These are phyloP conservation scores for Troglohyphantes excavatus DNA, from an alignment of 2,888 invertebrate species.

Conservation along the genomic window DNA sequence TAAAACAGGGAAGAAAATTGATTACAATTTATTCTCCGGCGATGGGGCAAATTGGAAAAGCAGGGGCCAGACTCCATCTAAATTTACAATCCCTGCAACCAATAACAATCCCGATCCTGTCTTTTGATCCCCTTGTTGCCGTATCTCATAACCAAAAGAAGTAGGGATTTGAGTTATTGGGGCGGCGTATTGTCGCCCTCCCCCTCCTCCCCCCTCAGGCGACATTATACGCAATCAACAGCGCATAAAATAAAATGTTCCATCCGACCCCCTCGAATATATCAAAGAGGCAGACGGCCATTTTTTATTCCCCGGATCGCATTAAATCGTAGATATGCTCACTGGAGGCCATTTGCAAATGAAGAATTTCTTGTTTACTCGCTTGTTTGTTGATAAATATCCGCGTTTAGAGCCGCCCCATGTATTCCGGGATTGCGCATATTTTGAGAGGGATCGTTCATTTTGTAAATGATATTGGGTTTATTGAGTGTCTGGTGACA, in stretches of 20 bases:
- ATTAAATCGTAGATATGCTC: conserved; percentile 27
- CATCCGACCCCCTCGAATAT: conserved; percentile 12
- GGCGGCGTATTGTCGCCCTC: conserved; percentile 38
- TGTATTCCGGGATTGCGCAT: neutral
- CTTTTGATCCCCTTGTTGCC: neutral
- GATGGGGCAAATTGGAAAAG: conserved; percentile 13
- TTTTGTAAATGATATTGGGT: conserved; percentile 41
- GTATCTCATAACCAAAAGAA: conserved; percentile 9
- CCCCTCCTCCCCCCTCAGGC: conserved; percentile 36
- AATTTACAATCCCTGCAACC: conserved; percentile 19
- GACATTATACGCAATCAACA: conserved; percentile 62
- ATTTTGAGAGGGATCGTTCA: neutral
- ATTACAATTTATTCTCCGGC: conserved; percentile 20
- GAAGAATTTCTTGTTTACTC: conserved; percentile 49
- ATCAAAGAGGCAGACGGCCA: neutral
- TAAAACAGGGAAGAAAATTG: conserved; percentile 14
- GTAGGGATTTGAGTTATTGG: conserved; percentile 25
- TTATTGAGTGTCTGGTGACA: conserved; percentile 23
- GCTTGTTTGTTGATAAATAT: conserved; percentile 18
- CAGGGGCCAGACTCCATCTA: conserved; percentile 9
- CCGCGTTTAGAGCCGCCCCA: neutral
- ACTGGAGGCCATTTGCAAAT: conserved; percentile 58
- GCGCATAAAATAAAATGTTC: conserved; percentile 52
- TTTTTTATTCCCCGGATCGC: conserved; percentile 19
- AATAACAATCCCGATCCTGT: conserved; percentile 15